Evolutionary conservation across 2,797 vertebrate genomes (phyloP), one percentile per base, ranked within the genome.

Genomic region (Podarcis lilfordi): DNA sequence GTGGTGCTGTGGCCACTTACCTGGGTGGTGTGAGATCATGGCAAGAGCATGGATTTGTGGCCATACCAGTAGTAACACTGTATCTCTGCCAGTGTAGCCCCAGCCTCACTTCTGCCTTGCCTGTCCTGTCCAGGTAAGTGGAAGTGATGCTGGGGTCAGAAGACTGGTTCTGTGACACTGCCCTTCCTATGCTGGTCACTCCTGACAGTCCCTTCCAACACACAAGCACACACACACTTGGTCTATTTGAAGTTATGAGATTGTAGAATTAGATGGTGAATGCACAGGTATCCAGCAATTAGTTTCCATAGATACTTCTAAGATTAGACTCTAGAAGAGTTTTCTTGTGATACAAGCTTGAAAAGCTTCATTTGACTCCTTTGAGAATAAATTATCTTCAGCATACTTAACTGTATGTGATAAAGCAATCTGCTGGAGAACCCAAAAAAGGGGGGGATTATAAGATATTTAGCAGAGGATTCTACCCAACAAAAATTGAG

Each of bases 261-360:
- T 43, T 86, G 37, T 32, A 86, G 90, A 89, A 90, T 71, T 71
- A 45, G 84, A 91, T 80, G 83, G 32, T 66, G 72, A 91, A 88
- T 68, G 78, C 43, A 74, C 86, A 89, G 78, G 84, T 83, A 85
- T 55, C 82, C 92, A 92, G 81, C 75, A 87, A 90, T 90, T 83
- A 82, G 91, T 96, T 95, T 94, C 94, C 68, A 2, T 94, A 93
- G 92, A 89, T 94, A 92, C 92, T 59, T 72, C 87, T 87, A 91
- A 93, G 89, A 91, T 87, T 91, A 94, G 45, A 86, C 35, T 92
- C 72, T 77, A 82, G 83, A 76, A 83, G 83, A 68, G 50, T 91
- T 94, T 88, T 61, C 84, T 86, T 72, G 74, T 71, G 91, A 90
- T 91, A 92, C 77, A 86, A 93, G 91, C 40, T 86, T 90, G 74